Base-by-base conservation (phyloP, 2,797 vertebrate species). In the Dendrocincla fuliginosa region DNA sequence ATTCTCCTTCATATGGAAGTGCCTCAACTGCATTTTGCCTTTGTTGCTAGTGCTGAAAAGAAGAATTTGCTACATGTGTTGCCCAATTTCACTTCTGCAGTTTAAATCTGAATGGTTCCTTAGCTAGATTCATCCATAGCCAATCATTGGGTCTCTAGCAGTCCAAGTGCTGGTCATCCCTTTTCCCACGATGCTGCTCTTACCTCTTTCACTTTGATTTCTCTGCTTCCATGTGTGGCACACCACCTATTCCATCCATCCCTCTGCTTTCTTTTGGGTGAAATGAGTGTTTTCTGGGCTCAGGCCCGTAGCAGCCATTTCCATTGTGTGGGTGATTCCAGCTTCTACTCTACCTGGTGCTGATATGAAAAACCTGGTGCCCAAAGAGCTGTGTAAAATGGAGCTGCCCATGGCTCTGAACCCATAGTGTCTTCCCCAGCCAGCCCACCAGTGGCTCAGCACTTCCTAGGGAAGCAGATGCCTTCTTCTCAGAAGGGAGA, bases 1-100 rank as follows among this genome's bases (percentile, higher is more conserved):
- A 4, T n/a, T 65, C 30, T 32, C 2, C 2, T 2, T 44, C 3
- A 0, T 3, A 20, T 12, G 8, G 7, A 64, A 30, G 28, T 46
- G 39, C 80, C 56, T 83, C 28, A 59, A 4, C 52, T 86, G 56
- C 28, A 42, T n/a, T 74, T 90, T 39, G 33, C 6, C 8, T n/a
- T 85, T 67, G 7, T 61, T 71, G 37, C 13, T 67, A 30, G 27
- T 39, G 55, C 15, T n/a, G 56, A 18, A 90, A 79, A 65, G 16
- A 28, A 13, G 46, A 3, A 15, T 30, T 52, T 35, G 81, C 61
- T 78, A 6, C 23, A 1, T 32, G 4, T 33, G 10, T 53, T 75
- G 33, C 23, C 33, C 59, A 17, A 8, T 81, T 71, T 71, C 0
- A 30, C 74, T 60, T 59, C 32, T 81, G n/a, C 15, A 41, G 17